These are phyloP conservation scores for Pygmarrhopalites habei DNA, from an alignment of 1,140 invertebrate genomes.

Conservation along the genomic window DNA sequence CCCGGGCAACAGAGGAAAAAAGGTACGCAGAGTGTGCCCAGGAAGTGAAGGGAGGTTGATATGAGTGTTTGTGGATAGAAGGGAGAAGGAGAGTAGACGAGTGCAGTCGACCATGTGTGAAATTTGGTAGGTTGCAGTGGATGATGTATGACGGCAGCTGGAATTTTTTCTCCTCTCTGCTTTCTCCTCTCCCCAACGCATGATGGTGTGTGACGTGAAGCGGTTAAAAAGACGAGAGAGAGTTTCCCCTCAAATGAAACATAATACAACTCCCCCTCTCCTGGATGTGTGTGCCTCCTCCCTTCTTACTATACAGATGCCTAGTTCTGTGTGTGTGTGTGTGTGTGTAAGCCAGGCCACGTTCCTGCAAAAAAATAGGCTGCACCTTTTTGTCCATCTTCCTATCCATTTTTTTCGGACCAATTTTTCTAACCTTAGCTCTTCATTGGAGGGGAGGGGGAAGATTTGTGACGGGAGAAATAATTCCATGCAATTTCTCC, in stretches of 20 bases:
- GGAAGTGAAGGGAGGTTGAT: neutral
- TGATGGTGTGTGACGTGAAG: constrained; percentile 11
- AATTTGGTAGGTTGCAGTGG: constrained; percentile 23
- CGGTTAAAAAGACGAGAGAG: neutral
- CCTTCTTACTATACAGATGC: too few species aligned
- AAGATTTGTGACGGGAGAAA: neutral
- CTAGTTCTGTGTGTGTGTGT: too few species aligned
- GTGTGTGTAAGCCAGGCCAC: too few species aligned
- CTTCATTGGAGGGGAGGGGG: too few species aligned
- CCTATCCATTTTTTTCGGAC: too few species aligned
- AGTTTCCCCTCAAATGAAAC: neutral
- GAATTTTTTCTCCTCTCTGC: constrained; percentile 3
- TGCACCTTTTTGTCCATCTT: too few species aligned
- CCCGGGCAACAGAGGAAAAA: too few species aligned
- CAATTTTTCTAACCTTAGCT: too few species aligned
- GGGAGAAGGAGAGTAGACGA: neutral
- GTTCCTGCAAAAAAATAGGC: too few species aligned
- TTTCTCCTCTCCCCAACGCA: neutral
- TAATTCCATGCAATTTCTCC: neutral
- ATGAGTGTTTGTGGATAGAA: too few species aligned
- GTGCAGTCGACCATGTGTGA: constrained; percentile 20
- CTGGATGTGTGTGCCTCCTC: too few species aligned
- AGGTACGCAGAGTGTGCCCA: too few species aligned
- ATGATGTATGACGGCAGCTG: constrained; percentile 23
- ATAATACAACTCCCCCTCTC: neutral